Evolutionary conservation across 2,888 invertebrate species (phyloP).

Genomic region (Meloe dianella): DNA sequence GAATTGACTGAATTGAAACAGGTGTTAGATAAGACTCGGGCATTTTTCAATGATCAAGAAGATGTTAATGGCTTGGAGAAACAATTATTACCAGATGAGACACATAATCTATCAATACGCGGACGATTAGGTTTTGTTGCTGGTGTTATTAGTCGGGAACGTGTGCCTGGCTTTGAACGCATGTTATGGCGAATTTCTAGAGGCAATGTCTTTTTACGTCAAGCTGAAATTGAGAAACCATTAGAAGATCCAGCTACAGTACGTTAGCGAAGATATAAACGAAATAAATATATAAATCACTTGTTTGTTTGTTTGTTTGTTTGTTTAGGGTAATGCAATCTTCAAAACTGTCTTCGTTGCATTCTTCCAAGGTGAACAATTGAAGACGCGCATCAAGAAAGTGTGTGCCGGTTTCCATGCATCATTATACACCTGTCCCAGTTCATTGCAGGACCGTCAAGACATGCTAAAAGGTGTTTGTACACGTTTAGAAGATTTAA

Average conservation of each 20-base stretch:
- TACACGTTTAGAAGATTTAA: constrained; percentile 88
- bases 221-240: constrained; percentile 83
- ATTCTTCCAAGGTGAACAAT: constrained; percentile 90
- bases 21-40: constrained; percentile 90
- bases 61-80: constrained; percentile 69
- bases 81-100: constrained; percentile 64
- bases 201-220: constrained; percentile 88
- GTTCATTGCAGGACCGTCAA: constrained; percentile 79
- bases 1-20: constrained; percentile 91
- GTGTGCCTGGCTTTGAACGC: constrained; percentile 87
- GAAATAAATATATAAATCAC: too few relatives aligned
- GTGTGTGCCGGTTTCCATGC: constrained; percentile 94
- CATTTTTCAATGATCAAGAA: constrained; percentile 85
- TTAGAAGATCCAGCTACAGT: constrained; percentile 86
- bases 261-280: too few relatives aligned
- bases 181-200: constrained; percentile 94
- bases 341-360: constrained; percentile 90
- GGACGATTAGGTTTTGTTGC: constrained; percentile 76
- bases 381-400: constrained; percentile 89
- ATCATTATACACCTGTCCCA: constrained; percentile 91
- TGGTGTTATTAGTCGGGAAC: constrained; percentile 88
- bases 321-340: constrained; percentile 79
- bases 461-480: constrained; percentile 92
- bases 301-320: too few relatives aligned
- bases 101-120: constrained; percentile 55